A percentile compares a stretch with the other conserved stretches of the same genome.
Evolutionary conservation across 64 coral and sea anemone genomes (phyloP).

Genomic region (Montipora sp.): DNA sequence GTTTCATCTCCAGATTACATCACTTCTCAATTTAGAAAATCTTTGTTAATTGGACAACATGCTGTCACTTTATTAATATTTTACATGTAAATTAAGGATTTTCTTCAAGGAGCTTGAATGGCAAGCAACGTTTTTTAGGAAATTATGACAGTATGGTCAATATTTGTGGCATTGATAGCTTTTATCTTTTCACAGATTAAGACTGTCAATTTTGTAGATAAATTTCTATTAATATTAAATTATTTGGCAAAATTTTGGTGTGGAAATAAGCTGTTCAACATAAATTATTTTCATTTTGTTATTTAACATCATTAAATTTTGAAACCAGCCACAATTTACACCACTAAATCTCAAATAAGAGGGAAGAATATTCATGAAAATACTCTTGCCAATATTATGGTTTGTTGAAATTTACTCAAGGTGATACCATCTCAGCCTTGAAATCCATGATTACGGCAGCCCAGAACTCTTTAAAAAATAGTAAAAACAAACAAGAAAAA

Average conservation of each 20-base stretch:
- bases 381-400: too few relatives aligned
- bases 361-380: too few relatives aligned
- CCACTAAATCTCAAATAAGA: too few relatives aligned
- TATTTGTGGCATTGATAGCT: background rate
- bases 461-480: too few relatives aligned
- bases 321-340: too few relatives aligned
- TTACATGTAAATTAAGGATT: background rate
- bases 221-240: background rate
- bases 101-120: background rate
- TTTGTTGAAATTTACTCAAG: too few relatives aligned
- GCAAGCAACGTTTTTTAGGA: background rate
- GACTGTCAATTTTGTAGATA: background rate
- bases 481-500: too few relatives aligned
- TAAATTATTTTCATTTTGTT: background rate
- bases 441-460: too few relatives aligned
- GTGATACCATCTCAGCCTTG: too few relatives aligned
- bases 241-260: background rate
- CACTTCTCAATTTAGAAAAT: conserved; percentile 2
- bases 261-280: background rate
- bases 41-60: conserved; percentile 25
- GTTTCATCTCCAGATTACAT: background rate
- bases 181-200: conserved; percentile 2
- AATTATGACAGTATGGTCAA: background rate
- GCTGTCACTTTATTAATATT: background rate
- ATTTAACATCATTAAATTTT: background rate